phyloP scores from a whole-genome alignment of 2,888 invertebrate genomes.

The Enchytraeus crypticus region DNA sequence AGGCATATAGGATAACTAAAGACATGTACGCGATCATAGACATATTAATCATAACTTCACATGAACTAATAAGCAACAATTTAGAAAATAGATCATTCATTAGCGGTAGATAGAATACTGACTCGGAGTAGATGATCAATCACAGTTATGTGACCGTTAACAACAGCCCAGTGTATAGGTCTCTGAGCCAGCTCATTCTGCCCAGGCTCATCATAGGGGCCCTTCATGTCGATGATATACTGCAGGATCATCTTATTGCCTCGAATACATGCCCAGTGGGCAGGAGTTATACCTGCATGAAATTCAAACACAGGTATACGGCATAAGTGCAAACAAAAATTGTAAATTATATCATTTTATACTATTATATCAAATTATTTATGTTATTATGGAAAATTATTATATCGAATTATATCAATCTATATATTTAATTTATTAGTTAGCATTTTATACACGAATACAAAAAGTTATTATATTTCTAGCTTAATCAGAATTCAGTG shows the following conservation, averaged over 20 bases:
- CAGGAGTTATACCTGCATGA: conserved; percentile 69
- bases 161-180: conserved; percentile 88
- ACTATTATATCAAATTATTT: neutral
- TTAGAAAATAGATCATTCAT: too few relatives aligned
- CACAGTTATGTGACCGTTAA: conserved; percentile 81
- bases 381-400: neutral
- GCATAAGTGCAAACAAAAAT: neutral
- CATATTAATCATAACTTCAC: too few relatives aligned
- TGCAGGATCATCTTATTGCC: conserved; percentile 82
- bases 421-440: neutral
- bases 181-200: conserved; percentile 78
- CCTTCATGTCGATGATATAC: conserved; percentile 67
- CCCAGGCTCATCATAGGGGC: conserved; percentile 75
- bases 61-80: too few relatives aligned
- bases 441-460: too few relatives aligned
- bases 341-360: neutral
- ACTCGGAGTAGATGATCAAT: conserved; percentile 62
- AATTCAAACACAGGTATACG: neutral
- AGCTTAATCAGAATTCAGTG: too few relatives aligned
- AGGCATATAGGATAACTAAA: too few relatives aligned
- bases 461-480: too few relatives aligned
- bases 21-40: too few relatives aligned
- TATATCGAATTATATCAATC: neutral
- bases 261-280: conserved; percentile 82
- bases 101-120: too few relatives aligned